Evolutionary conservation across 2,888 invertebrate genomes (phyloP).

Genomic region (Papilio demoleus): DNA sequence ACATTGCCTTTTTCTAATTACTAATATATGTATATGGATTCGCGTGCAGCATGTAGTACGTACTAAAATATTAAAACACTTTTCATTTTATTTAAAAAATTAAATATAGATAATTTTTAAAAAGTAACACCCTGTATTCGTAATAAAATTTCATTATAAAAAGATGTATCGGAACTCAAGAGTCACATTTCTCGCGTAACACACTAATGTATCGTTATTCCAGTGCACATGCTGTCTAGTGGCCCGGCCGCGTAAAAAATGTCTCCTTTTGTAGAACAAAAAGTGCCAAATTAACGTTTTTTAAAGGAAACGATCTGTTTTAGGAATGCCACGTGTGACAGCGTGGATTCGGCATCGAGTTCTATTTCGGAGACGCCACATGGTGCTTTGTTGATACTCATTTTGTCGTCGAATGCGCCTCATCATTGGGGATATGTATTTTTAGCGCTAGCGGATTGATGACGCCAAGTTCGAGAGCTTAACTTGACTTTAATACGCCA

Average conservation of each 20-base stretch:
- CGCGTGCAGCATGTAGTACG: no score
- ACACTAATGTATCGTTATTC: constrained; percentile 72
- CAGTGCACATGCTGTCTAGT: constrained; percentile 74
- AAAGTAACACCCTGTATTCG: constrained; percentile 20
- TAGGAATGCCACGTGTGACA: constrained; percentile 79
- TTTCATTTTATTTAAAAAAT: no score
- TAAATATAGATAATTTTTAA: no score
- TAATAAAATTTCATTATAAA: constrained; percentile 47
- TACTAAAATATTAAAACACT: not conserved
- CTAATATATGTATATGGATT: no score
- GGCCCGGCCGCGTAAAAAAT: constrained; percentile 67
- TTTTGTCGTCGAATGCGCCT: constrained; percentile 78
- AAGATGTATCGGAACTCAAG: constrained; percentile 67
- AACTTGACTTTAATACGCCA: constrained; percentile 64
- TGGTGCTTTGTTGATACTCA: constrained; percentile 74
- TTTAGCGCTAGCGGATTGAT: constrained; percentile 70
- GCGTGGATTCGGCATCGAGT: constrained; percentile 70
- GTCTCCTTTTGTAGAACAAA: constrained; percentile 76
- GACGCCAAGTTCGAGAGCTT: constrained; percentile 66
- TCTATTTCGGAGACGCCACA: constrained; percentile 76
- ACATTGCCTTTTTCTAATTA: no score
- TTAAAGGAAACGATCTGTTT: constrained; percentile 83
- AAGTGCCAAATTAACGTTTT: constrained; percentile 81
- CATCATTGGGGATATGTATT: constrained; percentile 74
- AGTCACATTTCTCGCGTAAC: constrained; percentile 74